Evolutionary conservation across 2,888 invertebrate genomes (phyloP).

Genomic region (Acanthosepion lycidas): DNA sequence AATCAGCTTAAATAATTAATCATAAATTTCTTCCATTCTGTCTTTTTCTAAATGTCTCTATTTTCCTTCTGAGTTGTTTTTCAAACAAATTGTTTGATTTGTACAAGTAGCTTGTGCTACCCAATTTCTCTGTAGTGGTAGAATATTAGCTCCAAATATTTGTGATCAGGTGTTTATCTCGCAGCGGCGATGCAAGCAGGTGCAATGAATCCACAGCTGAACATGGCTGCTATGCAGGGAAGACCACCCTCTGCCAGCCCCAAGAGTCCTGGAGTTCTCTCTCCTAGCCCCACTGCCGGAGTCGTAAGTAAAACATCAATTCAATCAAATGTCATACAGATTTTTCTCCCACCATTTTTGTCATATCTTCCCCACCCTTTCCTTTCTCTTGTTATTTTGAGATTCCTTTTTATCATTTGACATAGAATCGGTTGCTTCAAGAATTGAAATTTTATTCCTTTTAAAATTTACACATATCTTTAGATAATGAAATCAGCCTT

Average conservation of each 20-base stretch:
- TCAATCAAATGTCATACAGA: background rate
- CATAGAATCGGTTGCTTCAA: background rate
- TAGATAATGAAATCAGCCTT: no score
- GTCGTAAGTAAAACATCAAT: conserved; percentile 49
- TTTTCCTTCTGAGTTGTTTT: conserved; percentile 35
- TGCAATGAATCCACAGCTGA: conserved; percentile 57
- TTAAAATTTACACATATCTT: no score
- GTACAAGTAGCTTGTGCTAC: background rate
- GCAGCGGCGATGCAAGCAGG: conserved; percentile 65
- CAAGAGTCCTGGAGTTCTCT: conserved; percentile 56
- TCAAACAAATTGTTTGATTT: background rate
- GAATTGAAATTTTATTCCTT: background rate
- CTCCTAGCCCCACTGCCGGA: conserved; percentile 55
- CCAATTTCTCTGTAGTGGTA: background rate
- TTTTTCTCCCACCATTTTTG: background rate
- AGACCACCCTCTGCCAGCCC: conserved; percentile 58
- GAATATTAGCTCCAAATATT: conserved; percentile 46
- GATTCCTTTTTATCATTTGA: background rate
- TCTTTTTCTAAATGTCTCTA: background rate
- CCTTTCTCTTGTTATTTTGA: background rate
- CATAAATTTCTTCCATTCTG: background rate
- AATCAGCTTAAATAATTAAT: no score
- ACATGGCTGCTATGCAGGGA: conserved; percentile 64
- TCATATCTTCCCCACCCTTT: background rate
- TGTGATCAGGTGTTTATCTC: conserved; percentile 49